Conservation (phyloP, 2,797 vertebrate genomes). For the Hydrolagus colliei region DNA sequence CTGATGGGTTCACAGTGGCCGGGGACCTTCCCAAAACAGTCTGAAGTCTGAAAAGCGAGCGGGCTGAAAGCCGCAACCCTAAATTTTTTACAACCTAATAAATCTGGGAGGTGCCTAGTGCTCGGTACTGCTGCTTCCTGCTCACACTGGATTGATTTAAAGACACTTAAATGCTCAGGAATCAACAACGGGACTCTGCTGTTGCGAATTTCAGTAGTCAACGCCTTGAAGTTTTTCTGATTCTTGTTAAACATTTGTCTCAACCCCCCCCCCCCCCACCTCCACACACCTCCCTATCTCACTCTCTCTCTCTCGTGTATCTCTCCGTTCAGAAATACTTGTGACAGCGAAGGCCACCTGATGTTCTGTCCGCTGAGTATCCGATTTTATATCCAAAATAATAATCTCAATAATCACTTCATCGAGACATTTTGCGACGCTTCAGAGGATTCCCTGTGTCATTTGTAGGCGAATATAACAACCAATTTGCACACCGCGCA, state of each 20-base stretch:
- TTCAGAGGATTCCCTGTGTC: background rate
- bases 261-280: background rate
- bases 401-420: too few relatives aligned
- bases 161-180: background rate
- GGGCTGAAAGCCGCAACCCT: background rate
- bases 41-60: constrained; percentile 1
- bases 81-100: constrained; percentile 15
- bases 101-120: background rate
- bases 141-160: constrained; percentile 12
- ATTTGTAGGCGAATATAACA: background rate
- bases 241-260: background rate
- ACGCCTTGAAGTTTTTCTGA: background rate
- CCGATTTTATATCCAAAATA: too few relatives aligned
- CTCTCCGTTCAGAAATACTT: too few relatives aligned
- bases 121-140: background rate
- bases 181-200: background rate
- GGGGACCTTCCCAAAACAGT: background rate
- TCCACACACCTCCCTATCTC: background rate
- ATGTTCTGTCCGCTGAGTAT: too few relatives aligned
- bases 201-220: background rate
- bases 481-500: background rate
- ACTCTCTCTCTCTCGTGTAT: background rate
- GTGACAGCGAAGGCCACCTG: too few relatives aligned
- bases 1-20: background rate
- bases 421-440: background rate